Percentiles rank a stretch among this genome's conserved stretches.
Evolutionary conservation across 2,888 invertebrate genomes (phyloP).

Genomic region (Trichopoda pennipes): DNA sequence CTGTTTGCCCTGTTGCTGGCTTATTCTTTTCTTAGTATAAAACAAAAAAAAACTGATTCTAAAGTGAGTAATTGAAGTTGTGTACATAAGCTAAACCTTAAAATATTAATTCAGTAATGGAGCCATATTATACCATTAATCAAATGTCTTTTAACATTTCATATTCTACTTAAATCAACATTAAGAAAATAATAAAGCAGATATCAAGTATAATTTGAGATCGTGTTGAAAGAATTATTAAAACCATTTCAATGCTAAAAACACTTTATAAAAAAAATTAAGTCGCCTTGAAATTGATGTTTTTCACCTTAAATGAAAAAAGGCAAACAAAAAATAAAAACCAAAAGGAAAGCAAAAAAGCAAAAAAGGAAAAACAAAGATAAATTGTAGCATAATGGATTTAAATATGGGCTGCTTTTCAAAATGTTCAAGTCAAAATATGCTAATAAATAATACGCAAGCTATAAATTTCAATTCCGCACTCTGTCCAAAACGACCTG

Average conservation of each 20-base stretch:
- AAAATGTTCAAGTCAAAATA: slow-evolving; percentile 55
- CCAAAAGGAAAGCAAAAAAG: not conserved
- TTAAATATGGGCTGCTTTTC: slow-evolving; percentile 57
- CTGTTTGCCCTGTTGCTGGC: not conserved
- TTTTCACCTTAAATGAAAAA: slow-evolving; percentile 34
- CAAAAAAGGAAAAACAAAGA: slow-evolving; percentile 28
- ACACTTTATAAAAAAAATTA: slow-evolving; percentile 20
- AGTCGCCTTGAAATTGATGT: slow-evolving; percentile 25
- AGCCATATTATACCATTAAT: too few relatives aligned
- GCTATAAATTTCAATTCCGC: slow-evolving; percentile 60
- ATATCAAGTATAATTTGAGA: not conserved
- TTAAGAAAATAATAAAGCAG: not conserved
- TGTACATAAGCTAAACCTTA: too few relatives aligned
- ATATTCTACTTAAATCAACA: too few relatives aligned
- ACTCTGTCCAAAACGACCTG: slow-evolving; percentile 55
- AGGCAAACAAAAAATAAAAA: not conserved
- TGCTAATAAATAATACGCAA: slow-evolving; percentile 58
- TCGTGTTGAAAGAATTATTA: not conserved
- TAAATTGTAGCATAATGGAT: slow-evolving; percentile 60
- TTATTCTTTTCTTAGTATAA: not conserved
- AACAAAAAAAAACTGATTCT: too few relatives aligned
- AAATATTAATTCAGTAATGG: too few relatives aligned
- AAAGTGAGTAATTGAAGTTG: too few relatives aligned
- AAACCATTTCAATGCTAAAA: not conserved
- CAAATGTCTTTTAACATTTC: too few relatives aligned